A percentile compares a stretch with the other conserved stretches of the same genome.
These are phyloP conservation scores for Drosophila gunungcola DNA, from an alignment of 1,140 invertebrate species.

Conservation along the genomic window DNA sequence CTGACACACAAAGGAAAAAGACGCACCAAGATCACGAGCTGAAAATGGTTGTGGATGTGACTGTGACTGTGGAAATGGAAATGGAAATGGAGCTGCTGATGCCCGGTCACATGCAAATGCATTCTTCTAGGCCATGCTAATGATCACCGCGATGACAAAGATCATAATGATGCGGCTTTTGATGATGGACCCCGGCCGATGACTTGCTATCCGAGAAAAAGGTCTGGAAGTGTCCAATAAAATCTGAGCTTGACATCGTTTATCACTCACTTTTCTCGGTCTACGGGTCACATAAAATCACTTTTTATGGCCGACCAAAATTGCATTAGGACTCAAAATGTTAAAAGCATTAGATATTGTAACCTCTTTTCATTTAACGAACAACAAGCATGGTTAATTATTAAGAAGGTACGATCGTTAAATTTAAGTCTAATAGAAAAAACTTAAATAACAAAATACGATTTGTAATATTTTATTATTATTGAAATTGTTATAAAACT, in stretches of 20 bases:
- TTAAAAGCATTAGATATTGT: not conserved
- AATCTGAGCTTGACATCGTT: slow-evolving; percentile 40
- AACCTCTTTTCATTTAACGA: not conserved
- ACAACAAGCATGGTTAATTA: not conserved
- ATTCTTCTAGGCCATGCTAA: slow-evolving; percentile 53
- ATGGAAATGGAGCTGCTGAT: slow-evolving; percentile 29
- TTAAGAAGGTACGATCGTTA: not conserved
- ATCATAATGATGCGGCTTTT: slow-evolving; percentile 30
- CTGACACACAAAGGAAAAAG: slow-evolving; percentile 65
- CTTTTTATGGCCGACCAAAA: not conserved
- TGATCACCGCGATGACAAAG: slow-evolving; percentile 39
- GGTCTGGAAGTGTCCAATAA: slow-evolving; percentile 28
- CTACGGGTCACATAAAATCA: slow-evolving; percentile 25
- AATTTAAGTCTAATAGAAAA: too few relatives aligned
- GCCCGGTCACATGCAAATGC: slow-evolving; percentile 62
- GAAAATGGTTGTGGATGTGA: slow-evolving; percentile 8
- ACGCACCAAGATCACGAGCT: slow-evolving; percentile 36
- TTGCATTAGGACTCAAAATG: not conserved
- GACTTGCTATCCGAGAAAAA: slow-evolving; percentile 19
- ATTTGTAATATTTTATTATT: too few relatives aligned
- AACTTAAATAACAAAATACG: too few relatives aligned
- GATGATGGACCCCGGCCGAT: slow-evolving; percentile 16
- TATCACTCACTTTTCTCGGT: slow-evolving; percentile 39
- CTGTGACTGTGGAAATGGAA: slow-evolving; percentile 20
- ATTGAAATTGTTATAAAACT: too few relatives aligned